phyloP scores from a whole-genome alignment of 2,797 vertebrate species.

The Dendrocincla fuliginosa region DNA sequence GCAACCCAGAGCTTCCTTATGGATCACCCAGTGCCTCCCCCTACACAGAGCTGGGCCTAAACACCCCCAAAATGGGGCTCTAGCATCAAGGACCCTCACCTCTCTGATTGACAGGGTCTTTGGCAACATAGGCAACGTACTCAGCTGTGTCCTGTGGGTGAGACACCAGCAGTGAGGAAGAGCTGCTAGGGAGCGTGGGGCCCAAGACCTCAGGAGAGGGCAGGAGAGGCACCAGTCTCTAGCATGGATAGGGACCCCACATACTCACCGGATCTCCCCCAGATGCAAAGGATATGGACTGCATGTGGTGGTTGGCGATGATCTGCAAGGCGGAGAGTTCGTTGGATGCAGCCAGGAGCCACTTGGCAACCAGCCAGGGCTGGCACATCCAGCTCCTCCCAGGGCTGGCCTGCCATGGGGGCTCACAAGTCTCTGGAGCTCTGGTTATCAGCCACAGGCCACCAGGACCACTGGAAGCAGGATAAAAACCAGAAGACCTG shows the following conservation, averaged over 20 bases:
- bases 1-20: background rate
- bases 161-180: background rate
- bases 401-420: background rate
- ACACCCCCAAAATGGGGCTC: rapidly evolving
- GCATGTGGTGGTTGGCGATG: slow-evolving; percentile 99
- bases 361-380: background rate
- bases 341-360: background rate
- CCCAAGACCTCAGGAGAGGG: rapidly evolving
- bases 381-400: rapidly evolving
- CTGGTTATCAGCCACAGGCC: background rate
- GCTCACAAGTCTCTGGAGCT: background rate
- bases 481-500: background rate
- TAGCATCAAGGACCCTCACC: slow-evolving; percentile 70
- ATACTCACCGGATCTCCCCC: slow-evolving; percentile 98
- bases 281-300: slow-evolving; percentile 98
- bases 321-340: slow-evolving; percentile 80
- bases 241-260: rapidly evolving
- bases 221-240: background rate
- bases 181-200: background rate
- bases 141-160: slow-evolving; percentile 90
- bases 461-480: background rate
- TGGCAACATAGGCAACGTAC: slow-evolving; percentile 98
- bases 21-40: no score
- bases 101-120: slow-evolving; percentile 99
- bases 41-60: rapidly evolving